Conservation (phyloP, 2,888 invertebrate genomes). For the Phyto melanocephala region DNA sequence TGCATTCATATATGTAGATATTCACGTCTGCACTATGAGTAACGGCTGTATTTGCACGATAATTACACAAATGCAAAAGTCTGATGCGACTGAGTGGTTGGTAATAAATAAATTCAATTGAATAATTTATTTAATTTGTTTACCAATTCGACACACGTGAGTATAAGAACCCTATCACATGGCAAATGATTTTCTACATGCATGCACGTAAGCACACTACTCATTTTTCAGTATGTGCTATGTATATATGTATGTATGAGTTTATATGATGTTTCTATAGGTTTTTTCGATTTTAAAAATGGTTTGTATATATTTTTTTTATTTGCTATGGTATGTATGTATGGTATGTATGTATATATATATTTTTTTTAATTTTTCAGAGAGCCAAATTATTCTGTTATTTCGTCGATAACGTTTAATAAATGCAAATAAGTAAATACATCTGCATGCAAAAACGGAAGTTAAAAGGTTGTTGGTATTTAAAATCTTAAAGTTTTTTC, state of each 20-base stretch:
- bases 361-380: constrained; percentile 8
- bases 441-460: constrained; percentile 25
- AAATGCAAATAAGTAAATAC: constrained; percentile 45
- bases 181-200: constrained; percentile 48
- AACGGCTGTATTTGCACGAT: constrained; percentile 68
- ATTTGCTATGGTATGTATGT: not conserved
- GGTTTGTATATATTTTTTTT: not conserved
- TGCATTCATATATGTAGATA: too few relatives aligned
- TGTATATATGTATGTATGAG: not conserved
- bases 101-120: constrained; percentile 77
- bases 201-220: constrained; percentile 29
- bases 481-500: constrained; percentile 2
- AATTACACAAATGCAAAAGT: constrained; percentile 73
- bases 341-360: not conserved
- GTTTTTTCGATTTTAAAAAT: constrained; percentile 25
- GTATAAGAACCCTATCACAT: constrained; percentile 57
- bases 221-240: not conserved
- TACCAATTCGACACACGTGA: constrained; percentile 67
- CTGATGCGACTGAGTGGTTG: constrained; percentile 65
- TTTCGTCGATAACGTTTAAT: constrained; percentile 38
- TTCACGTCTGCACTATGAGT: constrained; percentile 16
- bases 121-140: constrained; percentile 77
- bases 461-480: constrained; percentile 39
- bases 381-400: constrained; percentile 32
- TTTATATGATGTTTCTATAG: not conserved